Evolutionary conservation across 1,140 invertebrate genomes (phyloP), one percentile per base, ranked within the genome.

Genomic region (Papilio aristodemus): DNA sequence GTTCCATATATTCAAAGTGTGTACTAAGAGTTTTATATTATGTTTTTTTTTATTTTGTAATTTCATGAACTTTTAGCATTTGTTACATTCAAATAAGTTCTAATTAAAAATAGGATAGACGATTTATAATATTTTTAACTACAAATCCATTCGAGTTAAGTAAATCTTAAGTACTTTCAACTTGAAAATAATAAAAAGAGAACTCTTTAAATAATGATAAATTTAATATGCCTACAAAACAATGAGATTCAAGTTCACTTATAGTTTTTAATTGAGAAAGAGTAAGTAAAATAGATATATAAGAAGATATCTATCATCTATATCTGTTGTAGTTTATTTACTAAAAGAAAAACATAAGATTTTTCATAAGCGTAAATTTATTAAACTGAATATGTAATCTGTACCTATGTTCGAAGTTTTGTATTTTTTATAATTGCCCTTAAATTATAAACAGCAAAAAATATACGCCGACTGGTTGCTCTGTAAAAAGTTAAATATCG

Each of bases 371-470:
- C n/a, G n/a, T n/a, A n/a, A n/a, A n/a, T n/a, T n/a, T n/a, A n/a
- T n/a, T n/a, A n/a, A n/a, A 32, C 27, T 3, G 27, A 3, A 32
- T 3, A 3, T 3, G 27, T 32, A 6, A 32, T 32, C 27, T 32
- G 6, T 32, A 32, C 27, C 27, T 32, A 6, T 32, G 27, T 32
- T 3, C 6, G 27, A 32, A 32, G 27, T 32, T 32, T 32, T 32
- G 27, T 3, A 32, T 6, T 32, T 2, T 32, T 32, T 32, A 32
- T 32, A 32, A 32, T 32, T 32, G 27, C 2, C 4, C 3, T 22
- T 22, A 54, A 54, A 22, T 22, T 32, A 32, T 32, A 32, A 2
- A 50, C 17, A 71, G 54, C 62, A 67, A 68, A 17, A 27, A n/a
- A 58, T 14, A 41, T 69, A 36, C 43, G 37, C 60, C 57, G 46